Percentiles rank a stretch among this genome's conserved stretches.
These are phyloP conservation scores for Ceriagrion tenellum DNA, from an alignment of 2,888 invertebrate species.

Conservation along the genomic window DNA sequence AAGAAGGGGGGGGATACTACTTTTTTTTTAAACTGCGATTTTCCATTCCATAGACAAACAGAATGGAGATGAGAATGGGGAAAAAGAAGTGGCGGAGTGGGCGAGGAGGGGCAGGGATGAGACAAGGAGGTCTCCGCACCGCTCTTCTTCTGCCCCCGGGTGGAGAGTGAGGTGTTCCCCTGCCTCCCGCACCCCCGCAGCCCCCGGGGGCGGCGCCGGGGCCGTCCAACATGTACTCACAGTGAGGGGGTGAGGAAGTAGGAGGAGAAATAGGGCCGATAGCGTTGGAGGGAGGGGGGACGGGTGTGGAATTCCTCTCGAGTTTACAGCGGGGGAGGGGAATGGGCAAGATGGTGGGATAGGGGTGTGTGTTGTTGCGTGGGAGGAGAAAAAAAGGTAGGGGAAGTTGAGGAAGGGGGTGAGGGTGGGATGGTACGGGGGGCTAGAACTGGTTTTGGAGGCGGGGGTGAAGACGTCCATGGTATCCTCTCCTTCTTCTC, in stretches of 20 bases:
- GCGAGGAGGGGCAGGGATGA: background rate
- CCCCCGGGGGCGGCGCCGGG: background rate
- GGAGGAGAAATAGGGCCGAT: background rate
- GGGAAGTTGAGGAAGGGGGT: background rate
- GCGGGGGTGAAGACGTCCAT: constrained; percentile 57
- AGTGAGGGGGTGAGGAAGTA: background rate
- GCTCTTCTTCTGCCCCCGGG: background rate
- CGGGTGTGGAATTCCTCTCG: constrained; percentile 31
- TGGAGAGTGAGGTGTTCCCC: background rate
- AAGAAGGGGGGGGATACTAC: too few relatives aligned
- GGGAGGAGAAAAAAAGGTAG: background rate
- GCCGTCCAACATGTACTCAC: constrained; percentile 5
- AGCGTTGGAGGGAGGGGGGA: background rate
- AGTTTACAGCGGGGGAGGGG: background rate
- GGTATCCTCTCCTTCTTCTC: background rate
- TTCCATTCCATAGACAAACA: background rate
- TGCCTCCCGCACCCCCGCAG: background rate
- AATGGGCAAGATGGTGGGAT: background rate
- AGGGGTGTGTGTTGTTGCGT: background rate
- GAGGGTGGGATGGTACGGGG: constrained; percentile 8
- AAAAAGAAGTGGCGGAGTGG: background rate
- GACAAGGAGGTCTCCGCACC: background rate
- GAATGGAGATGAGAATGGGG: background rate
- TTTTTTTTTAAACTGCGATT: too few relatives aligned
- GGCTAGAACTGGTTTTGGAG: constrained; percentile 56